Evolutionary conservation across 53 echinoderm and acorn worm species (phyloP), one percentile per base, ranked within the genome.

Genomic region (Holothuria leucospilota): DNA sequence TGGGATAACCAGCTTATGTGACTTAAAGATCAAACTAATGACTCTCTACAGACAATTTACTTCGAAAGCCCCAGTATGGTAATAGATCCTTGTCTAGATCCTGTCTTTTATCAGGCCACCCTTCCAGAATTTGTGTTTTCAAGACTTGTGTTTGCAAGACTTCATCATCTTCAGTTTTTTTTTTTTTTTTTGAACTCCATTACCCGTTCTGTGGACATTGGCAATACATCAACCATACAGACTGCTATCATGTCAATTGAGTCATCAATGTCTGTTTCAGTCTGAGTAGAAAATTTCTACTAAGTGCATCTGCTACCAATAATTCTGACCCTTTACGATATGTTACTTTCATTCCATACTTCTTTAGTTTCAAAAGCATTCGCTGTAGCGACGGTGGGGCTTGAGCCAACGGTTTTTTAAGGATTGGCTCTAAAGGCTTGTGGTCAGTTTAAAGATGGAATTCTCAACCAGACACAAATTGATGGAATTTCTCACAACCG

Each of bases 311-410:
- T 58, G 82, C 81, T 21, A 92, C 62, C 18, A 34, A 73, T 16
- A 92, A 26, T 29, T 89, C 77, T 41, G 64, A 73, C 13, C 89
- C 89, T 75, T 77, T 89, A 15, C 26, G 84, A 78, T 90, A 93
- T 16, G 5, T 23, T 21, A 90, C 59, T 20, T 72, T 49, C 59
- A 84, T 8, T 4, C 65, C 28, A 34, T 92, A 92, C 34, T 88
- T 88, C 38, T 92, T 85, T 29, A 92, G 27, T 40, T 79, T 68
- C 5, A 92, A 59, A 21, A 92, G 67, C 92, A 92, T 92, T 20
- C 70, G 40, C 42, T 88, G 92, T 25, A 92, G 38, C n/a, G 78
- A 13, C 10, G 88, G 85, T 16, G 88, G 92, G 2, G 88, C 59
- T 51, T 85, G 64, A 14, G 64, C 68, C 9, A 85, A 60, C 21